Evolutionary conservation across 2,797 vertebrate species (phyloP).

Genomic region (Mareca strepera): DNA sequence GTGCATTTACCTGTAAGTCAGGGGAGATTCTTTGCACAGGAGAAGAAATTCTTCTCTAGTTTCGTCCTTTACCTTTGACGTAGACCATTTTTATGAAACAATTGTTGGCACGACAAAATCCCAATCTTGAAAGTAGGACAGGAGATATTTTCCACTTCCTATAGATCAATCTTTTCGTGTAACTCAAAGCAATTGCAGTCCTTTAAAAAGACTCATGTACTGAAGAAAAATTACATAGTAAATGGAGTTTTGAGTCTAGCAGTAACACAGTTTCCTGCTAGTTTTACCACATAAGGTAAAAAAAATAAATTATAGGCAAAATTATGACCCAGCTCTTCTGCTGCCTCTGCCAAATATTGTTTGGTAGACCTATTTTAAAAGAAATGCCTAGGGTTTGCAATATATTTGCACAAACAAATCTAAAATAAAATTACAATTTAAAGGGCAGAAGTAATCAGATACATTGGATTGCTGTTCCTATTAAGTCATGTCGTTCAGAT

Average conservation of each 20-base stretch:
- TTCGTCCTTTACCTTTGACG: background rate
- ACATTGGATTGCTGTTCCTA: background rate
- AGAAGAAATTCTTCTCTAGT: background rate
- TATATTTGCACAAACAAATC: background rate
- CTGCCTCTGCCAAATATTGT: background rate
- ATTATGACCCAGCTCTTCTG: background rate
- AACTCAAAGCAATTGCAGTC: slow-evolving; percentile 39
- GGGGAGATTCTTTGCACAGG: background rate
- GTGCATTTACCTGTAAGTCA: background rate
- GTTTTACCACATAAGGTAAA: slow-evolving; percentile 10
- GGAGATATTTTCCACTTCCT: slow-evolving; percentile 45
- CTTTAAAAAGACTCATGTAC: background rate
- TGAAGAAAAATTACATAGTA: slow-evolving; percentile 56
- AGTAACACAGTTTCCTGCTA: background rate
- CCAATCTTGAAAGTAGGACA: slow-evolving; percentile 38
- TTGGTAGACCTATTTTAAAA: background rate
- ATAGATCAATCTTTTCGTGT: slow-evolving; percentile 53
- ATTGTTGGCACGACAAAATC: slow-evolving; percentile 42
- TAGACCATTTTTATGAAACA: slow-evolving; percentile 6
- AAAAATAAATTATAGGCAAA: background rate
- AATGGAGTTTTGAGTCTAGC: slow-evolving; percentile 36
- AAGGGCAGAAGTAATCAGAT: background rate
- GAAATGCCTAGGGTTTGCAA: background rate
- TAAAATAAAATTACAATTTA: background rate
- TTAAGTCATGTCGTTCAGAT: background rate